A percentile compares a stretch with the other conserved stretches of the same genome.
phyloP scores from a whole-genome alignment of 1,140 invertebrate genomes.

The Neomicropteryx cornuta region DNA sequence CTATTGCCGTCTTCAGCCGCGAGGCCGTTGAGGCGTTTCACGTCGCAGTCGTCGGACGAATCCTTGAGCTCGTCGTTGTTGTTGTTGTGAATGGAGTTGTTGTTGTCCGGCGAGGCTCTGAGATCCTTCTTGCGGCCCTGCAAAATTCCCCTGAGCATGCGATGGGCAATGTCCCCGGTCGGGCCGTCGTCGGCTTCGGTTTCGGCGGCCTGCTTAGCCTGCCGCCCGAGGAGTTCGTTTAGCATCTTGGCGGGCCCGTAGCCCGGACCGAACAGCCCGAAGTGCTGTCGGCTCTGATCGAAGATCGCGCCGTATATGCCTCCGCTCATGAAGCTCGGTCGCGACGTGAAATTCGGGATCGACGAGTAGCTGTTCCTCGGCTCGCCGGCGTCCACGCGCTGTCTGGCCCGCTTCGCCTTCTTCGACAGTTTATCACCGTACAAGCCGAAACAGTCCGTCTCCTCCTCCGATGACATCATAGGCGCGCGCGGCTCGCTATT shows the following conservation, averaged over 20 bases:
- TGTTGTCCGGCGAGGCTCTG: constrained; percentile 36
- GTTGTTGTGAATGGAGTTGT: constrained; percentile 43
- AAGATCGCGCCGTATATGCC: constrained; percentile 75
- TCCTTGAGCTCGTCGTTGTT: constrained; percentile 24
- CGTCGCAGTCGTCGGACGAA: constrained; percentile 22
- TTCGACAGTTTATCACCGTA: constrained; percentile 82
- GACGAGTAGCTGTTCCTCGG: constrained; percentile 85
- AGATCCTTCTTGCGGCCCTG: constrained; percentile 70
- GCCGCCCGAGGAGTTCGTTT: constrained; percentile 68
- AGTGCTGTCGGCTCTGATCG: constrained; percentile 56
- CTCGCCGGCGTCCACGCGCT: constrained; percentile 89
- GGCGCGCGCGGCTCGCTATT: constrained; percentile 56
- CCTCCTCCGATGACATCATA: constrained; percentile 94
- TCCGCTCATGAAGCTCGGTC: constrained; percentile 70
- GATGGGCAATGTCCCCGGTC: constrained; percentile 61
- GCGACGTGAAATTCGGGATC: constrained; percentile 76
- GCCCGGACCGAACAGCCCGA: constrained; percentile 65
- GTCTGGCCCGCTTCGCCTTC: constrained; percentile 82
- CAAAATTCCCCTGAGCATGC: constrained; percentile 73
- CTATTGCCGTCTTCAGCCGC: constrained; percentile 45
- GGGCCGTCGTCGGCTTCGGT: constrained; percentile 42
- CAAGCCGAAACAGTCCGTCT: constrained; percentile 79
- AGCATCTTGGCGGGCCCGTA: constrained; percentile 76
- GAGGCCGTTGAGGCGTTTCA: constrained; percentile 24
- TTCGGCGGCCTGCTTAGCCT: constrained; percentile 59